These are phyloP conservation scores for Mystacornis crossleyi DNA, from an alignment of 2,113 vertebrate genomes.

Conservation along the genomic window DNA sequence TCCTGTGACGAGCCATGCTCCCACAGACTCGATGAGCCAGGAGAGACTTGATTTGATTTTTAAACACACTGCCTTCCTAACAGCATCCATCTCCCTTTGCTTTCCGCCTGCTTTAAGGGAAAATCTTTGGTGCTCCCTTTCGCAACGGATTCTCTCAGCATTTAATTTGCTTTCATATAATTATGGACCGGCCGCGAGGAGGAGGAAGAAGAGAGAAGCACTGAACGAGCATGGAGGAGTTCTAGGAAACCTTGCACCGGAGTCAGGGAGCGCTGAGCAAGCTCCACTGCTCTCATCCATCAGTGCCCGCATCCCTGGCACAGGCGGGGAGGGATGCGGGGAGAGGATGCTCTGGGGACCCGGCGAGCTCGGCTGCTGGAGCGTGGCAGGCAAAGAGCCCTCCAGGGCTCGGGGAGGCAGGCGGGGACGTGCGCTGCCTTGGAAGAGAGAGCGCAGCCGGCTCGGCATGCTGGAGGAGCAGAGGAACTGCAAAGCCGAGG, in stretches of 20 bases:
- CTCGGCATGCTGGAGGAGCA: neutral
- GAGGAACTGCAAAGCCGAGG: neutral
- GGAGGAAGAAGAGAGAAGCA: neutral
- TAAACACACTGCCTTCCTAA: neutral
- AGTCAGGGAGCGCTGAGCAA: neutral
- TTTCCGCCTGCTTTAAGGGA: neutral
- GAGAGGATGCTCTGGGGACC: neutral
- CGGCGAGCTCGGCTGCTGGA: neutral
- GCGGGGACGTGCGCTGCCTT: constrained; percentile 19
- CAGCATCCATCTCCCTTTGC: neutral
- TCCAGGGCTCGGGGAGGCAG: constrained; percentile 9
- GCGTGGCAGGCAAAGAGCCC: constrained; percentile 18
- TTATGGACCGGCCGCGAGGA: rapidly evolving
- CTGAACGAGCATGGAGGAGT: neutral
- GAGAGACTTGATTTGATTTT: constrained; percentile 11
- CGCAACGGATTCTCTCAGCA: neutral
- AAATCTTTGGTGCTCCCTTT: neutral
- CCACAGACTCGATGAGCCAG: neutral
- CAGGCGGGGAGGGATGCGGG: neutral
- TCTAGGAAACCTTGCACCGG: neutral
- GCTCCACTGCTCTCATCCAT: neutral
- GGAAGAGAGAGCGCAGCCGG: constrained; percentile 17
- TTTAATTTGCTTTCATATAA: neutral
- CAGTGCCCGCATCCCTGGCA: neutral
- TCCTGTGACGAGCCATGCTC: neutral